These are phyloP conservation scores for Pseudoips prasinana DNA, from an alignment of 2,888 invertebrate species.

Conservation along the genomic window DNA sequence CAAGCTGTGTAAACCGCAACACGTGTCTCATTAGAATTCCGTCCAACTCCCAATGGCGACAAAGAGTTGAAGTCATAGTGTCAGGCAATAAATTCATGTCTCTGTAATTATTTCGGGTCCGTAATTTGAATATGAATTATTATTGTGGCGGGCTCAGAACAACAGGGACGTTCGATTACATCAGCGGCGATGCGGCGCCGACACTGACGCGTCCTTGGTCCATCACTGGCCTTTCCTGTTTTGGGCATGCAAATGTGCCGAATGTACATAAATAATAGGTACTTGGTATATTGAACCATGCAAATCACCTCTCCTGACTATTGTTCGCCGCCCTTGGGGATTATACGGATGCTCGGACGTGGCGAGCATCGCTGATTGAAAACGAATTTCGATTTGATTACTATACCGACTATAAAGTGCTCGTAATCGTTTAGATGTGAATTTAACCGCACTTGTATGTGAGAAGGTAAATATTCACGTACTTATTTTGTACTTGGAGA, in stretches of 20 bases:
- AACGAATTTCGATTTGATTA: slow-evolving; percentile 63
- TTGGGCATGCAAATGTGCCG: slow-evolving; percentile 73
- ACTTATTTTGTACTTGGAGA: no score
- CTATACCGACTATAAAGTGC: slow-evolving; percentile 42
- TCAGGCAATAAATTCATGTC: slow-evolving; percentile 57
- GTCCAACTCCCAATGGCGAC: slow-evolving; percentile 38
- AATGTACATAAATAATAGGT: slow-evolving; percentile 55
- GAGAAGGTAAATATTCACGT: slow-evolving; percentile 27
- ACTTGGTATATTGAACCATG: slow-evolving; percentile 55
- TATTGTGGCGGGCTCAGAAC: slow-evolving; percentile 44
- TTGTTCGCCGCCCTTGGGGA: slow-evolving; percentile 74
- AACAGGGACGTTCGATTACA: slow-evolving; percentile 61
- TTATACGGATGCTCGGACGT: slow-evolving; percentile 63
- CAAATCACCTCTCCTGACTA: slow-evolving; percentile 71
- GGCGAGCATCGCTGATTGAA: slow-evolving; percentile 62
- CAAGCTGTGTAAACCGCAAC: slow-evolving; percentile 62
- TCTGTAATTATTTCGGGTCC: slow-evolving; percentile 52
- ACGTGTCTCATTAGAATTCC: slow-evolving; percentile 57
- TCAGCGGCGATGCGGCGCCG: slow-evolving; percentile 61
- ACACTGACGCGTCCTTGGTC: slow-evolving; percentile 50
- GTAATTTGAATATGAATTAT: slow-evolving; percentile 69
- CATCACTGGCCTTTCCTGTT: slow-evolving; percentile 47
- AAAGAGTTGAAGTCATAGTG: slow-evolving; percentile 44
- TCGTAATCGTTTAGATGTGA: slow-evolving; percentile 42
- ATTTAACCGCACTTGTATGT: slow-evolving; percentile 21